These are phyloP conservation scores for Dyspetes luteomarginatus DNA, from an alignment of 2,888 invertebrate species.

Conservation along the genomic window DNA sequence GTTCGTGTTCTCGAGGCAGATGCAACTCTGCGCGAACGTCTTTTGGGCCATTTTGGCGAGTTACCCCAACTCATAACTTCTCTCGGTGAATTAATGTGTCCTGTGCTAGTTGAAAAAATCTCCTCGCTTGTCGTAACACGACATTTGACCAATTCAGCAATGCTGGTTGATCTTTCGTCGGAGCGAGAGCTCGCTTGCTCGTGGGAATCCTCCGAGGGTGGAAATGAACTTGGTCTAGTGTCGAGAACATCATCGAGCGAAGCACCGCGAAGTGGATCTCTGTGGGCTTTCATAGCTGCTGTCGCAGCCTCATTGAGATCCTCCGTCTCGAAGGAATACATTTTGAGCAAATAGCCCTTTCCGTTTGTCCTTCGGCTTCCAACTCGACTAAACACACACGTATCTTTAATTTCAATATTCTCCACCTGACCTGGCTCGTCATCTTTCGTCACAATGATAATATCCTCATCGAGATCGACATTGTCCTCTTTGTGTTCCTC, in stretches of 20 bases:
- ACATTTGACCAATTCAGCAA: constrained; percentile 77
- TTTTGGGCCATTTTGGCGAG: constrained; percentile 72
- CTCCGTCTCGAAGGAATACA: constrained; percentile 82
- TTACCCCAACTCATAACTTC: constrained; percentile 75
- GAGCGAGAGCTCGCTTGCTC: constrained; percentile 59
- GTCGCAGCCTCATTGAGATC: constrained; percentile 75
- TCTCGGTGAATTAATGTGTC: constrained; percentile 71
- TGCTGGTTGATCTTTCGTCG: constrained; percentile 65
- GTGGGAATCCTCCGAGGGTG: constrained; percentile 70
- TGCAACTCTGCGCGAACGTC: constrained; percentile 49
- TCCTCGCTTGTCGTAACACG: constrained; percentile 81
- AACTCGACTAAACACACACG: not conserved
- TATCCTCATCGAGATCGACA: constrained; percentile 49
- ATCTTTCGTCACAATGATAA: constrained; percentile 50
- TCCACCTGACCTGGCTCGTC: constrained; percentile 29
- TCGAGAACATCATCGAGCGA: constrained; percentile 78
- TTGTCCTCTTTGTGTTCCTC: constrained; percentile 25
- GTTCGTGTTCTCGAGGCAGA: constrained; percentile 54
- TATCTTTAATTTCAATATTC: constrained; percentile 9
- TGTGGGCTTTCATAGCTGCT: constrained; percentile 66
- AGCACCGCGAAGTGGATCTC: constrained; percentile 75
- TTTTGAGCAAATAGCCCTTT: constrained; percentile 79
- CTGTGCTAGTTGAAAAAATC: constrained; percentile 73
- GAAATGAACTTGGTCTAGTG: constrained; percentile 76
- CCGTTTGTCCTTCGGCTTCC: constrained; percentile 75